A percentile compares a stretch with the other conserved stretches of the same genome.
These are phyloP conservation scores for Scrobipalpa costella DNA, from an alignment of 2,888 invertebrate genomes.

Conservation along the genomic window DNA sequence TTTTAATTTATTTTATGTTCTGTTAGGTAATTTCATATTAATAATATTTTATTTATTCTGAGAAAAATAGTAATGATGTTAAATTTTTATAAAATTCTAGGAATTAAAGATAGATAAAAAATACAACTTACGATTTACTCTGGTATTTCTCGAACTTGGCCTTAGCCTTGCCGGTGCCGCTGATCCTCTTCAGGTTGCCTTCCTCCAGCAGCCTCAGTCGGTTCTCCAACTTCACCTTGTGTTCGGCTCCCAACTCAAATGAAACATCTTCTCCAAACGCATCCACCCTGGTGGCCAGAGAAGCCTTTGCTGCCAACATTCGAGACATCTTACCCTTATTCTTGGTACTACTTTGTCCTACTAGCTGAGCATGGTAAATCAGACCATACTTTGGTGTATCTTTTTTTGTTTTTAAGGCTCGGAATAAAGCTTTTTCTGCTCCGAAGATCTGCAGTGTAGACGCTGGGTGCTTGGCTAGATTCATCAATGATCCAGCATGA, in stretches of 20 bases:
- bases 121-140: slow-evolving; percentile 82
- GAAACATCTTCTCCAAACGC: slow-evolving; percentile 95
- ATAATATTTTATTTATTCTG: no score
- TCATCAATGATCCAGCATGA: slow-evolving; percentile 98
- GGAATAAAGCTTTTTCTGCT: slow-evolving; percentile 98
- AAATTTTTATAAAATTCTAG: no score
- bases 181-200: slow-evolving; percentile 89
- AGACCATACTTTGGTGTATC: slow-evolving; percentile 99
- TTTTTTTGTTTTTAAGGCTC: slow-evolving; percentile 97
- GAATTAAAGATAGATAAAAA: slow-evolving; percentile 9
- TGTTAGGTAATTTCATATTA: no score
- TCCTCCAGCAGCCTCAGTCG: slow-evolving; percentile 91
- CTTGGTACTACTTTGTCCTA: slow-evolving; percentile 93
- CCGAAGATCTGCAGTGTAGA: slow-evolving; percentile 99
- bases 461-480: slow-evolving; percentile 98
- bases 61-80: no score
- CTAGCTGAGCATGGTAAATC: slow-evolving; percentile 97
- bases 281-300: slow-evolving; percentile 95
- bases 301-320: slow-evolving; percentile 98
- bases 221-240: slow-evolving; percentile 93
- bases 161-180: slow-evolving; percentile 93
- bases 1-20: no score
- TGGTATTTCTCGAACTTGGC: slow-evolving; percentile 97
- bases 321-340: slow-evolving; percentile 97
- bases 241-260: slow-evolving; percentile 93